These are phyloP conservation scores for Chiroxiphia lanceolata DNA, from an alignment of 2,797 vertebrate species.

Conservation along the genomic window DNA sequence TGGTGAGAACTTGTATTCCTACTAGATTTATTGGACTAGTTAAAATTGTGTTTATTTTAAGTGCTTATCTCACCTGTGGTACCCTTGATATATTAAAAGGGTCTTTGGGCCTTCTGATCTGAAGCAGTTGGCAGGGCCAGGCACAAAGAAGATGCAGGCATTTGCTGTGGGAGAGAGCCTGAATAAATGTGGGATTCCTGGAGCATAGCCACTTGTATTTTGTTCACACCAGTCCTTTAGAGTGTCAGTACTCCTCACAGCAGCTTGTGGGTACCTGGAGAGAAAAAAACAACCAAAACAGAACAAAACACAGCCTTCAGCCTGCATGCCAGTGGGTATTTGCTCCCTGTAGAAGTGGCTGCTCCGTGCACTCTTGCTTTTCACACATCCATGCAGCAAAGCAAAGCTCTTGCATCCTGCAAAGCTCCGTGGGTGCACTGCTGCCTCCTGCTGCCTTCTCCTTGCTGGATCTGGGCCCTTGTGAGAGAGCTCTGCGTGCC, in stretches of 20 bases:
- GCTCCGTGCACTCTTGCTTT: neutral
- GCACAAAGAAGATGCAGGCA: neutral
- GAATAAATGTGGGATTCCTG: neutral
- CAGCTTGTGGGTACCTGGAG: neutral
- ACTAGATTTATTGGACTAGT: neutral
- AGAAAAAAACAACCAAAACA: neutral
- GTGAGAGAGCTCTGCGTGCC: neutral
- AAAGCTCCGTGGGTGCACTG: neutral
- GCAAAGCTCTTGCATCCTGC: neutral
- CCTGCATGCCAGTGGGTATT: neutral
- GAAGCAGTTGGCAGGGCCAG: neutral
- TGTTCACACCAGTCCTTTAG: neutral
- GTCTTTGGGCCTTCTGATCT: neutral
- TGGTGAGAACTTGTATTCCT: conserved; percentile 71
- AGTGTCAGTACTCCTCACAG: neutral
- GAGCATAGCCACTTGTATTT: neutral
- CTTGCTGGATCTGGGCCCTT: neutral
- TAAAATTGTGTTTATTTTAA: neutral
- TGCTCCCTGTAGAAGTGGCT: neutral
- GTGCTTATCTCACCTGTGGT: neutral
- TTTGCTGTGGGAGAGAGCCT: neutral
- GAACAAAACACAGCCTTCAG: neutral
- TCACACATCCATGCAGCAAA: neutral
- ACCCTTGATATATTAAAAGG: neutral
- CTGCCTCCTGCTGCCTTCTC: neutral